phyloP scores from a whole-genome alignment of 2,797 vertebrate genomes.

The Microhierax caerulescens region DNA sequence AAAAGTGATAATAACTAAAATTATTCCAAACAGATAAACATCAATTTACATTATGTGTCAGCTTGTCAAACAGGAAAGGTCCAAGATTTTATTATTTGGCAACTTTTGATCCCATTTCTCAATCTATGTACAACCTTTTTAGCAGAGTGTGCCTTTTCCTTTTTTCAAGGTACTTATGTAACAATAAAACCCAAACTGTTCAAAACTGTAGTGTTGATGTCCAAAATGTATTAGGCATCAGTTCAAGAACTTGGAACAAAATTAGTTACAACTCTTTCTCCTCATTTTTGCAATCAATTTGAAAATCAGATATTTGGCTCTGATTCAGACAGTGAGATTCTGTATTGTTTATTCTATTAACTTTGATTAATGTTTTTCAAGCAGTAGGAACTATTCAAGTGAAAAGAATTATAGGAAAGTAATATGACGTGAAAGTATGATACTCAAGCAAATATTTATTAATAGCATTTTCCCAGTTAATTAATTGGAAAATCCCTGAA shows the following conservation, averaged over 20 bases:
- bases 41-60: neutral
- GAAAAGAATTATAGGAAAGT: neutral
- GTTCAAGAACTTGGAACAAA: neutral
- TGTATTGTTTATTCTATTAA: neutral
- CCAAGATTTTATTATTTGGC: neutral
- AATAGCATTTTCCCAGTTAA: neutral
- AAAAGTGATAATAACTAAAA: neutral
- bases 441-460: neutral
- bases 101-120: neutral
- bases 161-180: neutral
- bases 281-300: neutral
- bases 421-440: neutral
- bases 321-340: neutral
- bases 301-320: neutral
- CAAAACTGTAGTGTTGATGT: neutral
- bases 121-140: neutral
- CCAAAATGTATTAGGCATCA: neutral
- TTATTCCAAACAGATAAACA: neutral
- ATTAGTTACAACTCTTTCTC: neutral
- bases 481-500: neutral
- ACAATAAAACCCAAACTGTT: neutral
- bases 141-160: neutral
- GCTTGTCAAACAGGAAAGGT: neutral
- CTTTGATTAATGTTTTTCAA: neutral
- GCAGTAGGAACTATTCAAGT: neutral